Evolutionary conservation across 2,888 invertebrate species (phyloP), one percentile per base, ranked within the genome.

Genomic region (Zele albiditarsus): DNA sequence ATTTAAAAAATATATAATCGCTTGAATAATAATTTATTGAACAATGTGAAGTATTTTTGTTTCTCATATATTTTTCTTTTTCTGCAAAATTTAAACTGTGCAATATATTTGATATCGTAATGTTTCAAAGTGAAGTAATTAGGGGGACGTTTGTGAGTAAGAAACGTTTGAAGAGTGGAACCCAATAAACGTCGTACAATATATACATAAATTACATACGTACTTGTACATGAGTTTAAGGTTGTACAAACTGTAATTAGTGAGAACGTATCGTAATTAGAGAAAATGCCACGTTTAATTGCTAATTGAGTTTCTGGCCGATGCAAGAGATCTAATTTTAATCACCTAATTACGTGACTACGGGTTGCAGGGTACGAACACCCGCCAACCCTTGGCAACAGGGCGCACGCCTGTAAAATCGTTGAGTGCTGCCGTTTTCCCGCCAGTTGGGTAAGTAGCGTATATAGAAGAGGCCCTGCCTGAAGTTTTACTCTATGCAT

Each of bases 221-320:
- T 23, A 53, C 53, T 53, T 28, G 42, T 53, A 23, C 23, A 25
- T 33, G 57, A 31, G 60, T 28, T 3, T 53, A 23, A 78, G 77
- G 78, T 77, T 77, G 79, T 86, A 86, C 86, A 86, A 85, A 82
- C 85, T 87, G 89, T 90, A 90, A 90, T 90, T 90, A 90, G 90
- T 87, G 89, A 89, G 90, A 90, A 90, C 90, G 89, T 90, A 90
- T 90, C 90, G 91, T 91, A 91, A 91, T 91, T 91, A 91, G 90
- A 90, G 91, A 91, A 91, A 91, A 91, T 91, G 90, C 90, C 89
- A 90, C 90, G 91, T 91, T 91, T 91, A 91, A 91, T 91, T 91
- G 91, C 91, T 91, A 91, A 91, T 91, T 91, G 91, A 91, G 90
- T 91, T 91, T 90, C 90, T 90, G 90, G 89, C 89, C 90, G 90